A percentile compares a stretch with the other conserved stretches of the same genome.
These are phyloP conservation scores for Aspidiotus destructor DNA, from an alignment of 2,888 invertebrate species.

Conservation along the genomic window DNA sequence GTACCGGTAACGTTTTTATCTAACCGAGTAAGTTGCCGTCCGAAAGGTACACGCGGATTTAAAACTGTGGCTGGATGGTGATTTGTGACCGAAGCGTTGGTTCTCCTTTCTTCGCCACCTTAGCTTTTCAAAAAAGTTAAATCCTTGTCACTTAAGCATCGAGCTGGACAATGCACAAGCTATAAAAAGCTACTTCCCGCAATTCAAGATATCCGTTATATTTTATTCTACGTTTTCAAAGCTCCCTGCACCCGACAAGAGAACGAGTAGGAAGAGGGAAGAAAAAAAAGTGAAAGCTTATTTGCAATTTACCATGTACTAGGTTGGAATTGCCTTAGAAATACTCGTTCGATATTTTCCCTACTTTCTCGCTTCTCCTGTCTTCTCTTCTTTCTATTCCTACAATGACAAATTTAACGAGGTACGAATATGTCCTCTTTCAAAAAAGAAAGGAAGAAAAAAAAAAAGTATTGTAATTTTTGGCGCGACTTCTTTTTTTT, in stretches of 20 bases:
- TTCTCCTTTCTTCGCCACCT: conserved; percentile 2
- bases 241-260: neutral
- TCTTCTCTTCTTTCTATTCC: neutral
- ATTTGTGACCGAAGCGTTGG: conserved; percentile 6
- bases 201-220: conserved; percentile 19
- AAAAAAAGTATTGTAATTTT: neutral
- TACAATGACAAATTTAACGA: neutral
- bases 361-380: neutral
- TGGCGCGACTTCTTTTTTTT: neutral
- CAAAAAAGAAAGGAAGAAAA: neutral
- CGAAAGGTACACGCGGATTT: conserved; percentile 5
- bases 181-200: conserved; percentile 13
- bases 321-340: neutral
- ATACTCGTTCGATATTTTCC: conserved; percentile 1
- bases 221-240: conserved; percentile 11
- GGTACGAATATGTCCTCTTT: neutral
- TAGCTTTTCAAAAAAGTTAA: neutral
- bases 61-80: conserved; percentile 12
- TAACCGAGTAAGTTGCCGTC: neutral
- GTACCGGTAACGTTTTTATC: conserved; percentile 1
- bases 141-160: conserved; percentile 5
- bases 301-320: conserved; percentile 2
- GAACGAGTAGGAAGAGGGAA: neutral
- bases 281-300: conserved; percentile 4
- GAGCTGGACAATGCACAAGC: conserved; percentile 4